A percentile compares a stretch with the other conserved stretches of the same genome.
Conservation (phyloP, 2,888 invertebrate species). For the Germaria angustata region DNA sequence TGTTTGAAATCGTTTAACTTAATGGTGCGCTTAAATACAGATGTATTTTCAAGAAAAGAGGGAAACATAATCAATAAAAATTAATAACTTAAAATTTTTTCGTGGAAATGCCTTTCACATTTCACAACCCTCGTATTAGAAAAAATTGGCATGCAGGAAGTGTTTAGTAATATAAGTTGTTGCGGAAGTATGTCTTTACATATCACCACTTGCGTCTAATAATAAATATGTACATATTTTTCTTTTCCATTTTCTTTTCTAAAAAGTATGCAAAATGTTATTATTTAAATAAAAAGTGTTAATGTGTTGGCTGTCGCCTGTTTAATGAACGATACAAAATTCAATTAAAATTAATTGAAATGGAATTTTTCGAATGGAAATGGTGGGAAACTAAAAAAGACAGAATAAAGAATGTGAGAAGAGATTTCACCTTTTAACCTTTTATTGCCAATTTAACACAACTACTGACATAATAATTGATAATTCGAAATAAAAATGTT, state of each 20-base stretch:
- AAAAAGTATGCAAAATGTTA: conserved; percentile 8
- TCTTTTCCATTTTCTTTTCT: background rate
- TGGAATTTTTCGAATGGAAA: background rate
- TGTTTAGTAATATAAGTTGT: conserved; percentile 49
- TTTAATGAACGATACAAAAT: conserved; percentile 13
- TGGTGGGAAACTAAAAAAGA: background rate
- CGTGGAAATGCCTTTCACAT: too few species aligned
- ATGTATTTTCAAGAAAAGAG: too few species aligned
- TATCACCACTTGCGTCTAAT: conserved; percentile 1
- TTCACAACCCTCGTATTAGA: background rate
- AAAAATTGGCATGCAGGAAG: conserved; percentile 48
- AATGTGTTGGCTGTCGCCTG: background rate
- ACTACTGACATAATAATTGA: too few species aligned
- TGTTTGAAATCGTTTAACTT: too few species aligned
- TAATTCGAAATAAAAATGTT: too few species aligned
- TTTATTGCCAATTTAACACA: too few species aligned
- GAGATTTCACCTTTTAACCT: too few species aligned
- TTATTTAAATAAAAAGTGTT: conserved; percentile 2
- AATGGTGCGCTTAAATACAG: too few species aligned
- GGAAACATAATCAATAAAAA: too few species aligned
- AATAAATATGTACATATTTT: conserved; percentile 16
- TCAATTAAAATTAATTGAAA: conserved; percentile 41
- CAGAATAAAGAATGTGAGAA: background rate
- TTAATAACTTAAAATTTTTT: too few species aligned
- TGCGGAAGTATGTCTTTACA: conserved; percentile 28